phyloP scores from a whole-genome alignment of 2,888 invertebrate genomes.

The Oligia strigilis region DNA sequence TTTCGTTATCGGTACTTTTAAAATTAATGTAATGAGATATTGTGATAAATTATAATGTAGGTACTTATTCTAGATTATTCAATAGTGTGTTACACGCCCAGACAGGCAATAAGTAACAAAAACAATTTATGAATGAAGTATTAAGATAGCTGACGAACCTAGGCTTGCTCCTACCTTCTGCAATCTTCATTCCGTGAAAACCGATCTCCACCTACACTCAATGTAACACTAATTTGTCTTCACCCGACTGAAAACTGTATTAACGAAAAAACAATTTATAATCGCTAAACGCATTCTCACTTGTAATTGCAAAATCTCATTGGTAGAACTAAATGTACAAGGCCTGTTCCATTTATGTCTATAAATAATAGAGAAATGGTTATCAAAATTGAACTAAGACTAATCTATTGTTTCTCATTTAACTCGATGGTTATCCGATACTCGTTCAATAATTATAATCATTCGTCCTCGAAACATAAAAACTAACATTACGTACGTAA shows the following conservation, averaged over 20 bases:
- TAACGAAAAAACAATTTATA: conserved; percentile 26
- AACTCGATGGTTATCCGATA: conserved; percentile 60
- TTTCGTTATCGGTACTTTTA: neutral
- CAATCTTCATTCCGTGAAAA: conserved; percentile 38
- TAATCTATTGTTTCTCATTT: conserved; percentile 62
- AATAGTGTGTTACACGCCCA: no score
- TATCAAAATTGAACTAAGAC: conserved; percentile 44
- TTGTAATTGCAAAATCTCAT: conserved; percentile 14
- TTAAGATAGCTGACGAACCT: neutral
- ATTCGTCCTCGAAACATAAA: conserved; percentile 75
- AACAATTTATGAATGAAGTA: neutral
- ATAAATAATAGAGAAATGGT: conserved; percentile 11
- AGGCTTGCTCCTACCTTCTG: conserved; percentile 2
- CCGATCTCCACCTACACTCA: conserved; percentile 38
- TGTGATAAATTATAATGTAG: neutral
- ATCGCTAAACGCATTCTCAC: conserved; percentile 14
- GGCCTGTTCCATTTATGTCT: neutral
- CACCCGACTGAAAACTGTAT: conserved; percentile 31
- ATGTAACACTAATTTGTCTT: conserved; percentile 34
- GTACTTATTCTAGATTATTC: neutral
- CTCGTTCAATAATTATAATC: conserved; percentile 65
- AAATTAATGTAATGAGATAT: neutral
- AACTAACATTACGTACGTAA: conserved; percentile 67
- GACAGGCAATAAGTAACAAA: neutral
- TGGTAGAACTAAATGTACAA: conserved; percentile 8